Conservation (phyloP, 2,113 vertebrate genomes). For the Odobenus rosmarus region DNA sequence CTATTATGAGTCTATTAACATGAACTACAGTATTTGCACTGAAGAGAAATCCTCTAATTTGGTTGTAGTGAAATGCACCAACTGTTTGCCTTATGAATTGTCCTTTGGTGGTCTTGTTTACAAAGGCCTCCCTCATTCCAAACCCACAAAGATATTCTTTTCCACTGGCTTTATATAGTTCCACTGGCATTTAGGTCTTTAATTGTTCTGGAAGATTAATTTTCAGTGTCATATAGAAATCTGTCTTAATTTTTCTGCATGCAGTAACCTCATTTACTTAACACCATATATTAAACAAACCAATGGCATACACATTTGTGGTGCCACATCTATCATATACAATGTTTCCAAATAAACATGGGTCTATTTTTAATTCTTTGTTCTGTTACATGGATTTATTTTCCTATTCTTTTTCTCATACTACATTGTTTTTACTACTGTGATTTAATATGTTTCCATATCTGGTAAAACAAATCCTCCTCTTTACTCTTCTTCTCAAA, state of each 20-base stretch:
- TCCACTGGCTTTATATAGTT: neutral
- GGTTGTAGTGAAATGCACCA: neutral
- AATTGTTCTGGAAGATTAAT: conserved; percentile 40
- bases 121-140: neutral
- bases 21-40: neutral
- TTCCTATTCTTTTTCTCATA: neutral
- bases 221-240: neutral
- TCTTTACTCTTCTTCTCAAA: neutral
- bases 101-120: neutral
- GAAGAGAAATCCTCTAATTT: neutral
- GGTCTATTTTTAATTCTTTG: conserved; percentile 8
- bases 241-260: neutral
- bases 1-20: neutral
- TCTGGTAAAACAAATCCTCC: neutral
- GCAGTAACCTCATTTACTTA: neutral
- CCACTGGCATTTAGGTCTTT: neutral
- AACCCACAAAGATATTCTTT: conserved; percentile 10
- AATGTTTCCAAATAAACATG: neutral
- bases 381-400: neutral
- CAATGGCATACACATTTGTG: neutral
- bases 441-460: neutral
- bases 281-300: neutral
- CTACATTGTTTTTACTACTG: neutral
- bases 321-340: neutral
- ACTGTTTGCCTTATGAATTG: neutral